Base-by-base conservation (phyloP, 2,888 invertebrate genomes). In the Melinopterus prodromus region DNA sequence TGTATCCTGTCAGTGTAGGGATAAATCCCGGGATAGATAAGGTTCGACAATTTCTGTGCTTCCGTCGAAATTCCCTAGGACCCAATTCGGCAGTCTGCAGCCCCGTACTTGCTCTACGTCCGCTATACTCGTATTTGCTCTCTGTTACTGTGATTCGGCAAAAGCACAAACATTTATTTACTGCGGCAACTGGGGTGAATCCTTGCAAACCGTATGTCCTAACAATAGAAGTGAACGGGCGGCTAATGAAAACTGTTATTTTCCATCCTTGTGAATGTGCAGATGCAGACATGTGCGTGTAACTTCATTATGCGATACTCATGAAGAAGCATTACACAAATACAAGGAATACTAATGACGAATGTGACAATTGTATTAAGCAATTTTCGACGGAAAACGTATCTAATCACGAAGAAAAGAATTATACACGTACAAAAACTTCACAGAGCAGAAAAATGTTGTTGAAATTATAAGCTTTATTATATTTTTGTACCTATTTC, bases 161-260 rank as follows among this genome's bases (percentile, higher is more conserved):
- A 26, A 26, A 26, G 26, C 26, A 26, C 26, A 26, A 26, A 26
- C 26, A 26, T 26, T 71, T 71, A 71, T 71, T 71, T 71, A 35
- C 12, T 26, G 26, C 26, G 26, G 26, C 1, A 26, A 26, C 26
- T 35, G 15, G n/a, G 71, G 35, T 71, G 35, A 71, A 71, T 71
- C 71, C 71, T 71, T 12, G 5, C 26, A 16, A 69, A n/a, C 69
- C 2, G 26, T 26, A 16, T 16, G 16, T 16, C n/a, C 70, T 16
- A 16, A 70, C 71, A 16, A 26, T 26, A 26, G 26, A 26, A 26
- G 71, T 71, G 71, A 71, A 71, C 35, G 26, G 26, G 71, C 12
- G n/a, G 71, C 71, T 26, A 71, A 71, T 71, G 71, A 71, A 71
- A 71, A 71, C 71, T 71, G 71, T 71, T 71, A 71, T 16, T 71